Conservation (phyloP, 1,140 invertebrate genomes). For the Marisa cornuarietis region DNA sequence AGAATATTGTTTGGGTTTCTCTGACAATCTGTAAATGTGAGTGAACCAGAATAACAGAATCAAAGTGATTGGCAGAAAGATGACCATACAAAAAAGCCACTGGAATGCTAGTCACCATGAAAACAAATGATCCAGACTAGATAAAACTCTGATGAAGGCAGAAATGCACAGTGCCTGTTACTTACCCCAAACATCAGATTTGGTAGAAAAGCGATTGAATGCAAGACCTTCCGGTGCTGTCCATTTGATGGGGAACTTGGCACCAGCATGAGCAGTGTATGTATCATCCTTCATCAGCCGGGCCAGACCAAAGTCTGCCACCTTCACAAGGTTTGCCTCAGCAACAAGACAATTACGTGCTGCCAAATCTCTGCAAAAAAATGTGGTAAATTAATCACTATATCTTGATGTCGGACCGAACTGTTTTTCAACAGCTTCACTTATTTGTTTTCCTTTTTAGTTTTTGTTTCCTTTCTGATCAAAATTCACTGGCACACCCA, state of each 20-base stretch:
- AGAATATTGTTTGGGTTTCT: too few species aligned
- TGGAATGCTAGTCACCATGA: too few species aligned
- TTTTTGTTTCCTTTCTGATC: not conserved
- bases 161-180: not conserved
- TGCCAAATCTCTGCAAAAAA: slow-evolving; percentile 86
- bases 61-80: too few species aligned
- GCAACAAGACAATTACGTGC: slow-evolving; percentile 98
- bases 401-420: not conserved
- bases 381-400: not conserved
- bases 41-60: too few species aligned
- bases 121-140: too few species aligned
- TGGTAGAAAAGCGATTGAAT: slow-evolving; percentile 99
- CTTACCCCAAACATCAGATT: slow-evolving; percentile 75
- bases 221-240: slow-evolving; percentile 98
- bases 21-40: too few species aligned
- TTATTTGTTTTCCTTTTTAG: not conserved
- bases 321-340: slow-evolving; percentile 91
- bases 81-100: too few species aligned
- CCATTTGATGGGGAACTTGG: slow-evolving; percentile 99
- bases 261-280: slow-evolving; percentile 97
- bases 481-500: not conserved
- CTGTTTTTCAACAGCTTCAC: not conserved
- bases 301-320: slow-evolving; percentile 97
- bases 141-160: too few species aligned
- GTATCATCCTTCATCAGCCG: slow-evolving; percentile 96